Conservation (phyloP, 2,888 invertebrate genomes). For the Eupithecia centaureata region DNA sequence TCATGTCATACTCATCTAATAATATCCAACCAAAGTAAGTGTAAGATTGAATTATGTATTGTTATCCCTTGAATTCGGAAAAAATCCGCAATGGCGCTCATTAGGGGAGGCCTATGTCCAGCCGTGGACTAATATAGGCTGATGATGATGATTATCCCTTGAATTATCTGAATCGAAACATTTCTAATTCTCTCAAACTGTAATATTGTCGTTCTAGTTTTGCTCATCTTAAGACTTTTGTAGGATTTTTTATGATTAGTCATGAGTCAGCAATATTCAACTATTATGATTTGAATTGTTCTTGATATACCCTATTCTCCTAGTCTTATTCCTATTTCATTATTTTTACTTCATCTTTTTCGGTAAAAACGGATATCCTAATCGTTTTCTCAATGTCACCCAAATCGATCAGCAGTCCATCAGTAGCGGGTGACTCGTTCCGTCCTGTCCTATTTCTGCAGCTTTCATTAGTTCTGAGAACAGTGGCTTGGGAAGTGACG, state of each 20-base stretch:
- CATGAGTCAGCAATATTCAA: neutral
- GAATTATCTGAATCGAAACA: neutral
- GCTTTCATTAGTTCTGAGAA: slow-evolving; percentile 81
- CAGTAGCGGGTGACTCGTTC: slow-evolving; percentile 69
- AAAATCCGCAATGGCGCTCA: no score
- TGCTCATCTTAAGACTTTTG: neutral
- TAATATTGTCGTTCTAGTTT: neutral
- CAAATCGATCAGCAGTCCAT: slow-evolving; percentile 72
- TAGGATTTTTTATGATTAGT: neutral
- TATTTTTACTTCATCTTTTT: neutral
- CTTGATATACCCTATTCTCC: neutral
- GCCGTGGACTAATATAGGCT: no score
- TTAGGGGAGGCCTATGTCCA: no score
- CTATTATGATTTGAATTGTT: neutral
- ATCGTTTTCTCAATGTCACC: slow-evolving; percentile 68
- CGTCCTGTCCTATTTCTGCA: slow-evolving; percentile 75
- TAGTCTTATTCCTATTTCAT: neutral
- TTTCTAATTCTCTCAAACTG: neutral
- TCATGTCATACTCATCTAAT: slow-evolving; percentile 1
- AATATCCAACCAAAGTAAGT: no score
- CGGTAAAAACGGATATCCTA: slow-evolving; percentile 49
- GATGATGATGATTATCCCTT: no score
- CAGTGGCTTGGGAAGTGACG: slow-evolving; percentile 69
- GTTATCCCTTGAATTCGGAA: no score
- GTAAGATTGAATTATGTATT: neutral